Conservation (phyloP, 2,888 invertebrate species). For the Sceliomorpha sp. region DNA sequence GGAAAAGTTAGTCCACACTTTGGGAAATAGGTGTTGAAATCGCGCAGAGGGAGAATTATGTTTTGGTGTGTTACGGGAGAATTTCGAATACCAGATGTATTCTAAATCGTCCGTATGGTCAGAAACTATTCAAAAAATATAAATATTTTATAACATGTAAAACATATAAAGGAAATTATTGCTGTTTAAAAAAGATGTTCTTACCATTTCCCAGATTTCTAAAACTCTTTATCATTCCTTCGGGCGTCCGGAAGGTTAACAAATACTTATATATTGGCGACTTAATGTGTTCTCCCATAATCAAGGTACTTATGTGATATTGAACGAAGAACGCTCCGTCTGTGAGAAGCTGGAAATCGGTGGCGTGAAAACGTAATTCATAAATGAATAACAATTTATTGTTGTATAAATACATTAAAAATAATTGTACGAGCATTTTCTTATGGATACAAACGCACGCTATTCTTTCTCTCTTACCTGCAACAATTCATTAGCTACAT, state of each 20-base stretch:
- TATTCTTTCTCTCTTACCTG: conserved; percentile 44
- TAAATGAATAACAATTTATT: conserved; percentile 10
- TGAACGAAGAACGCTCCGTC: conserved; percentile 59
- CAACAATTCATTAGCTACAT: conserved; percentile 56
- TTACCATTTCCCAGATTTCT: conserved; percentile 63
- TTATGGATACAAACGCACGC: no score
- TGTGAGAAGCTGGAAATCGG: conserved; percentile 66
- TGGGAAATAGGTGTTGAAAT: conserved; percentile 77
- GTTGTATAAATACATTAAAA: conserved; percentile 14
- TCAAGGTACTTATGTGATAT: conserved; percentile 59
- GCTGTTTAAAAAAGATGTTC: conserved; percentile 9
- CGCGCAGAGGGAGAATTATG: conserved; percentile 71
- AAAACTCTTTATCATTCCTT: conserved; percentile 67
- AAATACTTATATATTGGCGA: conserved; percentile 71
- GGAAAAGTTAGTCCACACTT: conserved; percentile 81
- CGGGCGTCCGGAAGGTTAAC: conserved; percentile 63
- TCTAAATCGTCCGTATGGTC: conserved; percentile 81
- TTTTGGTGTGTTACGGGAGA: conserved; percentile 72
- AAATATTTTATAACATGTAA: background rate
- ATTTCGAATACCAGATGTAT: conserved; percentile 79
- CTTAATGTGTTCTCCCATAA: conserved; percentile 62
- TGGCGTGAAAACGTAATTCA: no score
- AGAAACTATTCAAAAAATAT: conserved; percentile 70
- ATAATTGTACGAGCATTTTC: conserved; percentile 60
- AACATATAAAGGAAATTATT: no score